phyloP scores from a whole-genome alignment of 2,797 vertebrate genomes.

The Melanotaenia trifasciata region DNA sequence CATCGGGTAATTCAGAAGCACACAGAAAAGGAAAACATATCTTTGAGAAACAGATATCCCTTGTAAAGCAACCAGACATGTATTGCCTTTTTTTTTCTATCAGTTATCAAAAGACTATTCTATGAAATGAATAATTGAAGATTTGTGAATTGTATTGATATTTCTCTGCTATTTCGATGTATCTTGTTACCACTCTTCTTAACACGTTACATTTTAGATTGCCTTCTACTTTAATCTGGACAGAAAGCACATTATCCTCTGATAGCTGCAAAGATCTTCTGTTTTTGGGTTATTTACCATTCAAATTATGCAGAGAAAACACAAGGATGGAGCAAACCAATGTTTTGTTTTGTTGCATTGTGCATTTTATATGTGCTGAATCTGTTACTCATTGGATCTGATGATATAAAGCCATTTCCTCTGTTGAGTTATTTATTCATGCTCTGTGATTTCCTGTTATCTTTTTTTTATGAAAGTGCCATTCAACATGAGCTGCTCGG shows the following conservation, averaged over 20 bases:
- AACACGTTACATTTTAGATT: constrained; percentile 77
- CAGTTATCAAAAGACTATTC: constrained; percentile 83
- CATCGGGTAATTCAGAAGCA: constrained; percentile 74
- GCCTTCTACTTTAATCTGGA: constrained; percentile 74
- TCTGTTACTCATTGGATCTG: constrained; percentile 75
- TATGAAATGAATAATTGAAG: constrained; percentile 82
- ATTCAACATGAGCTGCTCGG: constrained; percentile 80
- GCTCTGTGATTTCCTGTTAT: constrained; percentile 75
- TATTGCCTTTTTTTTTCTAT: constrained; percentile 82
- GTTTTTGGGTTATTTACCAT: constrained; percentile 67
- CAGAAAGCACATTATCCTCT: constrained; percentile 75
- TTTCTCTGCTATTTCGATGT: constrained; percentile 86
- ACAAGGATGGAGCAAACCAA: constrained; percentile 66
- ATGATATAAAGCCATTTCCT: constrained; percentile 80
- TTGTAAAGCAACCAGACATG: constrained; percentile 84
- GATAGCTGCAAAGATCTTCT: constrained; percentile 69
- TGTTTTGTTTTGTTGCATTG: constrained; percentile 74
- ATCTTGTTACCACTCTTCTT: constrained; percentile 85
- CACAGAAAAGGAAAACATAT: constrained; percentile 76
- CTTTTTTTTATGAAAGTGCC: constrained; percentile 83
- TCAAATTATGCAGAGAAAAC: constrained; percentile 72
- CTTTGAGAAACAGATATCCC: constrained; percentile 77
- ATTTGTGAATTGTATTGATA: constrained; percentile 89
- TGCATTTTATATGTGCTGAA: constrained; percentile 81
- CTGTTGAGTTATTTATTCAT: constrained; percentile 79